These are phyloP conservation scores for Monochamus saltuarius DNA, from an alignment of 1,140 invertebrate genomes.

Conservation along the genomic window DNA sequence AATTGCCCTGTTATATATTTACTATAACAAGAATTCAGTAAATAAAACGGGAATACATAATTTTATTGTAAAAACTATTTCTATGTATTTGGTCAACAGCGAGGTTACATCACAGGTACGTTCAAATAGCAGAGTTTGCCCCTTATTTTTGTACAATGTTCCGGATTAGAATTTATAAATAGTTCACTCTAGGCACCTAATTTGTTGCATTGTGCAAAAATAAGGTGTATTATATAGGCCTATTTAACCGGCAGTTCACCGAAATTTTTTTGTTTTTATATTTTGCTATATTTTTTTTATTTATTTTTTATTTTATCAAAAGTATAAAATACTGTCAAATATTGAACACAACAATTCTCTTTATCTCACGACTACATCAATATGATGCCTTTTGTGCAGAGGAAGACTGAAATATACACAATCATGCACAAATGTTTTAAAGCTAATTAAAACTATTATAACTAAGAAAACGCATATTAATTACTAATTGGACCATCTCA, in stretches of 20 bases:
- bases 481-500: neutral
- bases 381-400: conserved; percentile 30
- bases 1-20: conserved; percentile 49
- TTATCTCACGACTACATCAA: conserved; percentile 47
- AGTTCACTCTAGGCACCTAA: conserved; percentile 7
- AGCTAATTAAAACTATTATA: conserved; percentile 24
- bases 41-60: conserved; percentile 16
- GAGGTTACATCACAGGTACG: conserved; percentile 47
- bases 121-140: conserved; percentile 17
- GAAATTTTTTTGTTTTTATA: conserved; percentile 38
- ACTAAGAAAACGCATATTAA: conserved; percentile 27
- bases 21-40: conserved; percentile 2
- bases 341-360: conserved; percentile 54
- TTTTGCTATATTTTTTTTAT: conserved; percentile 38
- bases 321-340: conserved; percentile 54
- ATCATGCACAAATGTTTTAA: conserved; percentile 23
- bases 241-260: conserved; percentile 30
- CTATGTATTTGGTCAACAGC: conserved; percentile 42
- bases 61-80: conserved; percentile 18
- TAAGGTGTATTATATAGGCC: conserved; percentile 20
- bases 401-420: conserved; percentile 39
- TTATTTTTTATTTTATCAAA: conserved; percentile 49
- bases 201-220: conserved; percentile 8
- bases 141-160: conserved; percentile 1
- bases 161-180: conserved; percentile 1